Percentiles rank a stretch among this genome's conserved stretches.
Evolutionary conservation across 2,113 vertebrate genomes (phyloP).

Genomic region (Furnarius figulus): DNA sequence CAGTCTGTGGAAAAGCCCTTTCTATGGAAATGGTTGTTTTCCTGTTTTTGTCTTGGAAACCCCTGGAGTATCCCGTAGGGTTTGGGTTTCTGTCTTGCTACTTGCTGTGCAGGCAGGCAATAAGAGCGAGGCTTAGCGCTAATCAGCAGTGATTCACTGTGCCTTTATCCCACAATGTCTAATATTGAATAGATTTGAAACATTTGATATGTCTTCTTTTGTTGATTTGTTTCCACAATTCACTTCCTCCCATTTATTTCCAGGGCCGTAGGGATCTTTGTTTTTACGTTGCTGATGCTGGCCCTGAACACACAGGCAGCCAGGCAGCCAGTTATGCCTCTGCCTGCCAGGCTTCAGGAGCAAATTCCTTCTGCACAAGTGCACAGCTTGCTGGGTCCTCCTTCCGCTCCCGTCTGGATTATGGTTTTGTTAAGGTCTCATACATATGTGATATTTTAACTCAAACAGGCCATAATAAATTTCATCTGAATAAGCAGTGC

Average conservation of each 20-base stretch:
- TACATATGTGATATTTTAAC: constrained; percentile 17
- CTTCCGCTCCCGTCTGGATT: neutral
- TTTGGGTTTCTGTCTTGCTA: neutral
- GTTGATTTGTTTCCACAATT: neutral
- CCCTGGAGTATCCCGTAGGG: neutral
- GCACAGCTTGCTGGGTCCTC: neutral
- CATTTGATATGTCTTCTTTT: neutral
- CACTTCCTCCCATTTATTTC: neutral
- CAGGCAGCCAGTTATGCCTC: neutral
- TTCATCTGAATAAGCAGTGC: constrained; percentile 19
- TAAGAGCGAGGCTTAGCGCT: neutral
- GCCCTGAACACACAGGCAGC: neutral
- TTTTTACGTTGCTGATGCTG: neutral
- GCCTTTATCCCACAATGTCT: neutral
- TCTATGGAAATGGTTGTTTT: neutral
- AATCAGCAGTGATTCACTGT: neutral
- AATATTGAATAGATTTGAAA: neutral
- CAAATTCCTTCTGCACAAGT: neutral
- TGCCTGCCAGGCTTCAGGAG: neutral
- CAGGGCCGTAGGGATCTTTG: neutral
- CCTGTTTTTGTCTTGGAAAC: neutral
- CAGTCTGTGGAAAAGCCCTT: neutral
- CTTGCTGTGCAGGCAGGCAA: neutral
- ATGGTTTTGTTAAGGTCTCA: neutral
- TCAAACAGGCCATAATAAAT: constrained; percentile 42